Base-by-base conservation (phyloP, 2,888 invertebrate genomes). In the Callyntrura sp. region DNA sequence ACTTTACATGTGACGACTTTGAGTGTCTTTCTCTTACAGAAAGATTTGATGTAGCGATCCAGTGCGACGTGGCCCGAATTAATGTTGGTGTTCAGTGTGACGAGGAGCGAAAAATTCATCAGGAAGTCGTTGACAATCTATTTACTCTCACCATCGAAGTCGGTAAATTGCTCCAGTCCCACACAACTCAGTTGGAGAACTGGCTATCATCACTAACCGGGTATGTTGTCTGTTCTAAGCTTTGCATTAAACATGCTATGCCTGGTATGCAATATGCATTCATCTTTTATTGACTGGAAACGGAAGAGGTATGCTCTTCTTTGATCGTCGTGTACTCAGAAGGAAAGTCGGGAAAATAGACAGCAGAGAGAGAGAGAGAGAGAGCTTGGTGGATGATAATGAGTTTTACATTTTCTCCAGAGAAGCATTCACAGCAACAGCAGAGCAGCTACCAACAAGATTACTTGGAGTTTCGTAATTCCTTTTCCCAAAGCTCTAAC, bases 31-130 rank as follows among this genome's bases (percentile, higher is more conserved):
- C 81, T 3, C 20, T 35, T 35, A 25, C 28, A 17, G 84, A 84
- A 55, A 25, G 45, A 11, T 85, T 85, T 85, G 85, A 85, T 17
- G 85, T 87, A 1, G 87, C 87, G 0, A 88, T 51, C 12, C 88
- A 88, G 57, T 88, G 62, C 57, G 68, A 83, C 17, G 65, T 68
- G 25, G 83, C 65, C 1, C 25, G 28, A 8, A n/a, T 25, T 35
- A 35, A 35, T 35, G 35, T 35, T 35, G 6, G 35, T 35, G 35
- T 35, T 35, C 88, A 88, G 57, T 88, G 62, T 70, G 68, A 83
- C 17, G 65, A 83, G 25, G 83, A 83, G 6, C 25, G 28, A 8
- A 25, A 48, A 51, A 25, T 62, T 8, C 20, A n/a, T 12, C 60
- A 60, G 45, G 62, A 45, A 6, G 60, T 81, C n/a, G 62, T 62